A percentile compares a stretch with the other conserved stretches of the same genome.
phyloP scores from a whole-genome alignment of 2,113 vertebrate genomes.

The Panthera uncia region DNA sequence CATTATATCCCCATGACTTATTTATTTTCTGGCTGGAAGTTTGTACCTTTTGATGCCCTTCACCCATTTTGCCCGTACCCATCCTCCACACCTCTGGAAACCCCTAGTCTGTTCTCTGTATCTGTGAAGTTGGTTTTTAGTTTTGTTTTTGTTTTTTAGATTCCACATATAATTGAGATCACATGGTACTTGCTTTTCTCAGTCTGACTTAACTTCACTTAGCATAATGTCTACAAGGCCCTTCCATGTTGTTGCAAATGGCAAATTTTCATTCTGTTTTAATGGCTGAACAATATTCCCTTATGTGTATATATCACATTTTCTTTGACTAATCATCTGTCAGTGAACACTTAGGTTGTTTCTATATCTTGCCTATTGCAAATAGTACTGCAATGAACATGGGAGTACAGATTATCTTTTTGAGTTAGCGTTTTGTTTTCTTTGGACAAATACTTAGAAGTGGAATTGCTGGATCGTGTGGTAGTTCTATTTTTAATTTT shows the following conservation, averaged over 20 bases:
- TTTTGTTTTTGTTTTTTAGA: not conserved
- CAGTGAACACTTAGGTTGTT: not conserved
- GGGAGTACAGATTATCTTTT: not conserved
- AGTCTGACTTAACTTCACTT: not conserved
- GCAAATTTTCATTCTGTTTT: not conserved
- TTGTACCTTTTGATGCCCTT: not conserved
- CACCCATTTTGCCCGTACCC: not conserved
- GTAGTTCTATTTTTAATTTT: not conserved
- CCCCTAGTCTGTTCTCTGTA: not conserved
- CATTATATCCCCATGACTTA: not conserved
- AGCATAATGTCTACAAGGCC: not conserved
- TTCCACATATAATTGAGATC: not conserved
- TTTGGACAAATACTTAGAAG: not conserved
- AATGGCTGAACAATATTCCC: not conserved
- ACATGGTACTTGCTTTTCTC: not conserved
- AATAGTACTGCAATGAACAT: not conserved
- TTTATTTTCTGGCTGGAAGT: not conserved
- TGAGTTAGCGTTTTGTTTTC: not conserved
- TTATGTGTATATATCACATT: not conserved
- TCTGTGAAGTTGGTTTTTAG: not conserved
- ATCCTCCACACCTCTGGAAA: not conserved
- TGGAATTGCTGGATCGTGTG: not conserved
- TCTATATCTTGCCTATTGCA: not conserved
- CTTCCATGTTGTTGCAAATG: not conserved
- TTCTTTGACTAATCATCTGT: not conserved